Percentiles rank a stretch among this genome's conserved stretches.
Evolutionary conservation across 2,888 invertebrate genomes (phyloP).

Genomic region (Timandra comae): DNA sequence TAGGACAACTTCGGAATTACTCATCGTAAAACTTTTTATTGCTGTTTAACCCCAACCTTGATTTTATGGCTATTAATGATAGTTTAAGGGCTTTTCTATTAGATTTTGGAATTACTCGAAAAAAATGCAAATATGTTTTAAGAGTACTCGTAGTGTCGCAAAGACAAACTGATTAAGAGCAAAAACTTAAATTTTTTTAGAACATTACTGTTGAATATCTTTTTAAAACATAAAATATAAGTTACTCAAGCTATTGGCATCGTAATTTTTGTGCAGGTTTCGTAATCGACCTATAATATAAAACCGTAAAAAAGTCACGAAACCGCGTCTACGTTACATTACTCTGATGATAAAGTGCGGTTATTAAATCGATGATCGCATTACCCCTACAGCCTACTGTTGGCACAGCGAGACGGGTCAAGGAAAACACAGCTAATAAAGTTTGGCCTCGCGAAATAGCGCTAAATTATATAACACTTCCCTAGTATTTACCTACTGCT

Average conservation of each 20-base stretch:
- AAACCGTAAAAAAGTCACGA: slow-evolving; percentile 8
- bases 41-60: slow-evolving; percentile 57
- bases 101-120: too few relatives aligned
- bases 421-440: slow-evolving; percentile 27
- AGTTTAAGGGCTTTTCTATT: slow-evolving; percentile 8
- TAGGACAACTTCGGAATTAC: slow-evolving; percentile 54
- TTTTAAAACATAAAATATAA: too few relatives aligned
- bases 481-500: too few relatives aligned
- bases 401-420: slow-evolving; percentile 25
- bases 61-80: slow-evolving; percentile 33
- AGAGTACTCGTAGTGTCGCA: too few relatives aligned
- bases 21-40: slow-evolving; percentile 54
- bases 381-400: slow-evolving; percentile 11
- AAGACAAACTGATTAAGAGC: too few relatives aligned
- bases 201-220: too few relatives aligned
- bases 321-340: slow-evolving; percentile 13
- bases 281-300: not conserved
- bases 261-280: too few relatives aligned
- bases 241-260: too few relatives aligned
- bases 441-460: slow-evolving; percentile 29
- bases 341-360: slow-evolving; percentile 10
- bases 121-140: too few relatives aligned
- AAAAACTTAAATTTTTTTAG: too few relatives aligned
- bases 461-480: slow-evolving; percentile 25
- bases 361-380: slow-evolving; percentile 16